Evolutionary conservation across 2,113 vertebrate genomes (phyloP).

Genomic region (Malaclemys terrapin): DNA sequence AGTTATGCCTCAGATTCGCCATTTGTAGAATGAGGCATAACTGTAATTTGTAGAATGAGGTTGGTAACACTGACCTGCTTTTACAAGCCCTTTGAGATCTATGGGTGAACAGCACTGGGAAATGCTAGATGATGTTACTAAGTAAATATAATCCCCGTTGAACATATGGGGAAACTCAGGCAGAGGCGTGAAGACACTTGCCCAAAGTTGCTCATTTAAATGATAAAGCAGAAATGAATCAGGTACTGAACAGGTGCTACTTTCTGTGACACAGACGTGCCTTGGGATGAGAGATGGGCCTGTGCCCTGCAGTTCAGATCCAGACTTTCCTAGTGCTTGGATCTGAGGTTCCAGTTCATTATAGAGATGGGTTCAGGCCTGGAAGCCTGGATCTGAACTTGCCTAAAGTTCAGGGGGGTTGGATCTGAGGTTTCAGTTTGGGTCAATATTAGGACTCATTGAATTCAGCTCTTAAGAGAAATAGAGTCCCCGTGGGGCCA

Average conservation of each 20-base stretch:
- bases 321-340: neutral
- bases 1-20: neutral
- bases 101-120: neutral
- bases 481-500: neutral
- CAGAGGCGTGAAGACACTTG: neutral
- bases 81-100: too few species aligned
- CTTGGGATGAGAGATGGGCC: neutral
- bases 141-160: neutral
- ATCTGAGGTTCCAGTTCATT: neutral
- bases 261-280: neutral
- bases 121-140: neutral
- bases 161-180: neutral
- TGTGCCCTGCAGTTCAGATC: neutral
- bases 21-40: neutral
- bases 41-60: neutral
- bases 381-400: neutral
- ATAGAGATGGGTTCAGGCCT: neutral
- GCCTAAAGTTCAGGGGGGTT: neutral
- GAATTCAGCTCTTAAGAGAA: neutral
- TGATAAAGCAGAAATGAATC: neutral
- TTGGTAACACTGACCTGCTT: neutral
- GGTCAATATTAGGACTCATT: neutral
- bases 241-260: neutral
- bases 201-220: neutral
- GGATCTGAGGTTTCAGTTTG: neutral